Evolutionary conservation across 2,113 vertebrate species (phyloP).

Genomic region (Panthera uncia): DNA sequence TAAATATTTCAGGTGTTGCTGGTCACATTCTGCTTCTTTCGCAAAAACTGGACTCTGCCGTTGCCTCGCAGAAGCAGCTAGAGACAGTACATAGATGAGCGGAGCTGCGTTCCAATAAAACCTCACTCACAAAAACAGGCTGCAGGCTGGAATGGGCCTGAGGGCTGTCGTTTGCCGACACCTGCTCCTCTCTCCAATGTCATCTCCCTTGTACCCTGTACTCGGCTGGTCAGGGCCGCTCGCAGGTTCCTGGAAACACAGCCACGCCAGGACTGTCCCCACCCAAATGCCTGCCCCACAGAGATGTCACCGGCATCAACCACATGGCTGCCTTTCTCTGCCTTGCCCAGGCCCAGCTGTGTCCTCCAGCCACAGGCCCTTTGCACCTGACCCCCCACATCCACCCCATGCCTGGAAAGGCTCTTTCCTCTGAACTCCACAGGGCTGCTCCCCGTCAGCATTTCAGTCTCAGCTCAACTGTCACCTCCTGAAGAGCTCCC

Average conservation of each 20-base stretch:
- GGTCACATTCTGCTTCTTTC: background rate
- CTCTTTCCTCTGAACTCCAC: background rate
- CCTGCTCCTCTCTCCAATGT: background rate
- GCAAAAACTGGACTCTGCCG: background rate
- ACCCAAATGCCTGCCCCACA: background rate
- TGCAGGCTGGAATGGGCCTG: too few relatives aligned
- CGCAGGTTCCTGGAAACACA: background rate
- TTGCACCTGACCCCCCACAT: background rate
- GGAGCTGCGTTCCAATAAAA: background rate
- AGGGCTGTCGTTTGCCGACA: rapidly evolving
- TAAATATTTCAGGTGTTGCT: background rate
- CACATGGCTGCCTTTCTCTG: background rate
- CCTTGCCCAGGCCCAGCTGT: background rate
- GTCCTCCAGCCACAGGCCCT: background rate
- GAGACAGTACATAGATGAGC: background rate
- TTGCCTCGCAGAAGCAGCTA: background rate
- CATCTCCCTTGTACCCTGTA: background rate
- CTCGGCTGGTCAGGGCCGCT: background rate
- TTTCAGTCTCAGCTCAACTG: background rate
- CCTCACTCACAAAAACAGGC: background rate
- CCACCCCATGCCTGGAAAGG: background rate
- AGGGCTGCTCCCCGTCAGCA: background rate
- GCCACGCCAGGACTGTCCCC: background rate
- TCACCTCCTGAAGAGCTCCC: background rate
- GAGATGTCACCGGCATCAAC: background rate